A percentile compares a stretch with the other conserved stretches of the same genome.
Conservation (phyloP, 2,113 vertebrate genomes). For the Microcebus griseorufus region DNA sequence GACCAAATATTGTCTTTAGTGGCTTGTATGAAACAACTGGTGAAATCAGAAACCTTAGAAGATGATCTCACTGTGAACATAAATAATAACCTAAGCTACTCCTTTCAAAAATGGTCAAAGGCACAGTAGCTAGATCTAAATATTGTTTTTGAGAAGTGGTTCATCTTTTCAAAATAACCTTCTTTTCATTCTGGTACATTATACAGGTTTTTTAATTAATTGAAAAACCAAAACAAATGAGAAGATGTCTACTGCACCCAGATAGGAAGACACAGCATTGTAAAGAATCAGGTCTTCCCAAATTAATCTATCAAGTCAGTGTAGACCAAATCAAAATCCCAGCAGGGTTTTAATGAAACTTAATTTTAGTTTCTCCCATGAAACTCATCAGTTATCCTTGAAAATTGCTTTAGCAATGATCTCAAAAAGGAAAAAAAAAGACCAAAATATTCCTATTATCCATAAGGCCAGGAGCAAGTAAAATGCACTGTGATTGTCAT, state of each 20-base stretch:
- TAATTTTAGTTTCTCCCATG: conserved; percentile 17
- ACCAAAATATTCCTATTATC: background rate
- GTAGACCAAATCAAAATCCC: background rate
- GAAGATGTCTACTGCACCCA: background rate
- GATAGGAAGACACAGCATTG: background rate
- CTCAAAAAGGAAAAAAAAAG: background rate
- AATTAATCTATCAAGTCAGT: conserved; percentile 32
- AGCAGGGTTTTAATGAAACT: conserved; percentile 1
- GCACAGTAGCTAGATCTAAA: background rate
- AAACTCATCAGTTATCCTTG: conserved; percentile 39
- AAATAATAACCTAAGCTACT: conserved; percentile 59
- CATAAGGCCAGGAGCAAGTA: background rate
- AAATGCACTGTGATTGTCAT: background rate
- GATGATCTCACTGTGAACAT: conserved; percentile 51
- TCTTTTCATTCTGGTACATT: conserved; percentile 27
- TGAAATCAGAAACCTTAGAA: conserved; percentile 68
- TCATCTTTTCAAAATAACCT: background rate
- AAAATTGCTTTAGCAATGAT: conserved; percentile 24
- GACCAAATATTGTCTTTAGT: conserved; percentile 54
- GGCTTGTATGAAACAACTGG: conserved; percentile 32
- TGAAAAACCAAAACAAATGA: background rate
- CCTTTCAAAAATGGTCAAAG: conserved; percentile 46
- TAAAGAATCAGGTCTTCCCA: background rate
- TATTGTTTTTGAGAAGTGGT: background rate
- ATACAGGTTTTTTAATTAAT: conserved; percentile 20